Evolutionary conservation across 1,140 invertebrate species (phyloP), one percentile per base, ranked within the genome.

Genomic region (Ceratina australensis): DNA sequence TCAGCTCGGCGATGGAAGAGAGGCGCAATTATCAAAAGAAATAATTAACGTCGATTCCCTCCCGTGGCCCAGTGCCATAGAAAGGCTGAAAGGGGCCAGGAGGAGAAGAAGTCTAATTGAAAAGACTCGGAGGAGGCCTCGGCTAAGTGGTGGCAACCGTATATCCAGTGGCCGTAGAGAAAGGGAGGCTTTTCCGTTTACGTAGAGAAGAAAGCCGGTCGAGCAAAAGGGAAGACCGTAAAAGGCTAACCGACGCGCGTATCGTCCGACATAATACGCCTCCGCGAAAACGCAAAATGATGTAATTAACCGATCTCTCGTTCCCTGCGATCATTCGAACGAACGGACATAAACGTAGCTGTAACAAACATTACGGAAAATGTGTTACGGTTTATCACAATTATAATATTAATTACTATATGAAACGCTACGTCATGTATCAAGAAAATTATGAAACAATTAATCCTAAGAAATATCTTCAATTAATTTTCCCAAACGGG

Each of bases 191-290:
- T 76, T 76, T 49, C 72, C 67, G 75, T 81, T 71, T 66, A 61
- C 77, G 75, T 28, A 66, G 54, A 20, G 54, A 74, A 61, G 78
- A 85, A 78, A 74, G 80, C 81, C 74, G 57, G 78, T 67, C 42
- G 54, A 57, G 24, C 60, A 50, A 28, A 16, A 63, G 61, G 59
- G 65, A 74, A 74, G 42, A 56, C 71, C 75, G 65, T 83, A 82
- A 82, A 82, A 83, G 76, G 61, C 54, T 52, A 33, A 18, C 12
- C 42, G 66, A 66, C 60, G 59, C 61, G 33, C 72, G 69, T 74
- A 74, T 65, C 72, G 57, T 57, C 28, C 52, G 28, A 66, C 20
- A 28, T 74, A 66, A 71, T 52, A 56, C 57, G 47, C 59, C 18
- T 20, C 49, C 59, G 52, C 75, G 65, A 73, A 73, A 82, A 79